Evolutionary conservation across 1,140 invertebrate genomes (phyloP), one percentile per base, ranked within the genome.

Genomic region (Drosophila equinoxialis): DNA sequence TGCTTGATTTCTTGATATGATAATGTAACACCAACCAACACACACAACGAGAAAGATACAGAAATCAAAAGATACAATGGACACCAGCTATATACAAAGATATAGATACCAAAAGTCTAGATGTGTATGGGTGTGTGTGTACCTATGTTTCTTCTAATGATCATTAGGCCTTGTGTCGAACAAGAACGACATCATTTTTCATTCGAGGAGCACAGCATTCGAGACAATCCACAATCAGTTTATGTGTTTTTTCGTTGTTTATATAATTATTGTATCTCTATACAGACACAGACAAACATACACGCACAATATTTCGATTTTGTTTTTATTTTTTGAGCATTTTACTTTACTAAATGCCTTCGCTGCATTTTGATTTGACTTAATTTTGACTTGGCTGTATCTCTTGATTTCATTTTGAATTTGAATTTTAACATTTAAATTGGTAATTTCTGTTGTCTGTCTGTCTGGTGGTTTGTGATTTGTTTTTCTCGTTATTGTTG

Each of bases 291-390:
- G 6, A 17, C 45, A 45, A 13, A 45, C 42, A 48, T 26, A 26
- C 14, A 48, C 14, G 17, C 45, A 48, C 14, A 51, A 42, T 37
- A 37, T 41, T 39, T 68, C 20, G 30, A 33, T 42, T 26, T 64
- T 33, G 11, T 37, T 26, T 63, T 68, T 73, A 61, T 55, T 65
- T 71, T 66, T 65, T 71, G 62, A 80, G 70, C 81, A 79, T 73
- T 84, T 77, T 65, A 79, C 54, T 87, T 76, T 45, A 82, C 65
- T 63, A 71, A 79, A 79, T 67, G 80, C 72, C 54, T 62, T 62
- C 78, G 59, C 74, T 86, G 81, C 82, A 85, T 79, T 81, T 81
- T 86, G 77, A 81, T 85, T 85, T 81, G 78, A 75, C 81, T 85
- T 85, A 78, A 79, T 86, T 83, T 86, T 87, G 87, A 86, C 76